Evolutionary conservation across 2,113 vertebrate genomes (phyloP).

Genomic region (Egretta garzetta): DNA sequence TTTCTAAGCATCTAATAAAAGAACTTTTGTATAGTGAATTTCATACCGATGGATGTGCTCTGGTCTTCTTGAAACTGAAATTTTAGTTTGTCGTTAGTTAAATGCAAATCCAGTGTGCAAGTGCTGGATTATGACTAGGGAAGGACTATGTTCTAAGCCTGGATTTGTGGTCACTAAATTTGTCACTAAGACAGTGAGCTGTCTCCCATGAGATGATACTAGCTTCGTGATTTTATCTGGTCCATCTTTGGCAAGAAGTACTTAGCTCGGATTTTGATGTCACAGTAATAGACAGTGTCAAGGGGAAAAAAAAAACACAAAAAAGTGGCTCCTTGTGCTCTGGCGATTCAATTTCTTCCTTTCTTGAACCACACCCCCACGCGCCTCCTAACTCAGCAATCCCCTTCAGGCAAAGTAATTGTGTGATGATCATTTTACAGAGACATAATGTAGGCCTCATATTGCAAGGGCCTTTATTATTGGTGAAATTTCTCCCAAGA

Average conservation of each 20-base stretch:
- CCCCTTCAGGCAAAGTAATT: constrained; percentile 8
- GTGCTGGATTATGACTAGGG: constrained; percentile 36
- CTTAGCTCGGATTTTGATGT: constrained; percentile 50
- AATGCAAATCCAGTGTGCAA: constrained; percentile 15
- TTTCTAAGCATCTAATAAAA: neutral
- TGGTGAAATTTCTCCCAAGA: neutral
- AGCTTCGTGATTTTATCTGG: constrained; percentile 30
- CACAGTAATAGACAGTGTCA: constrained; percentile 25
- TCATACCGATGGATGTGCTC: neutral
- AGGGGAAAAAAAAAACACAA: neutral
- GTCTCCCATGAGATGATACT: constrained; percentile 23
- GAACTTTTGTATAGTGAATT: neutral
- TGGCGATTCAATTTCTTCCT: neutral
- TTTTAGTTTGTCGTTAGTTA: constrained; percentile 13
- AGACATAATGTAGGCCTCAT: neutral
- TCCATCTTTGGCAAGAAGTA: constrained; percentile 18
- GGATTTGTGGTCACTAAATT: constrained; percentile 54
- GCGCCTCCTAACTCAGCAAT: neutral
- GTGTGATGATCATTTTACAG: neutral
- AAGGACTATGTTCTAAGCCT: constrained; percentile 33
- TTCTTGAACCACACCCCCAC: neutral
- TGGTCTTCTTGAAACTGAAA: neutral
- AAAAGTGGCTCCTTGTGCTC: constrained; percentile 12
- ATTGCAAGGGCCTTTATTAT: neutral
- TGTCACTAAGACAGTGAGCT: constrained; percentile 36